Conservation (phyloP, 2,797 vertebrate species). For the Atherinosoma microstoma region DNA sequence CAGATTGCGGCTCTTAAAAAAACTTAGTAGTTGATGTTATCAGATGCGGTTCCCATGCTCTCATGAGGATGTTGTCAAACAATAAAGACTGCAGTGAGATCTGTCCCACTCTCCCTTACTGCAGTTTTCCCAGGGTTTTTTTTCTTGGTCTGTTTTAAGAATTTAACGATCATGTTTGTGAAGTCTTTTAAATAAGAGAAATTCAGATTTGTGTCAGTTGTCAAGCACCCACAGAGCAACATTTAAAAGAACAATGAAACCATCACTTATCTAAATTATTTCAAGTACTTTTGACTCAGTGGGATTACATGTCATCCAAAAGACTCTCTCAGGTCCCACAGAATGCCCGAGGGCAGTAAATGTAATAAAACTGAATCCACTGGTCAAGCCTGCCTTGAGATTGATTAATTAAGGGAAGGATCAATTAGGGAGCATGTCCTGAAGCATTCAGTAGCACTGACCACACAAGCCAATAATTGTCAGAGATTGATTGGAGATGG, state of each 20-base stretch:
- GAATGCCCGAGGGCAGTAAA: constrained; percentile 13
- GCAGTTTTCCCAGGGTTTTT: background rate
- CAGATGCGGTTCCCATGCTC: background rate
- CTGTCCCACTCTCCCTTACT: background rate
- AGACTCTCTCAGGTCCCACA: constrained; percentile 4
- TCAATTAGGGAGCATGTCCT: constrained; percentile 59
- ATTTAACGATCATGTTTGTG: background rate
- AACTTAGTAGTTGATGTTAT: background rate
- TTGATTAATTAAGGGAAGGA: constrained; percentile 58
- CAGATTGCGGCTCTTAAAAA: background rate
- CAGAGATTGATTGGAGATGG: constrained; percentile 46
- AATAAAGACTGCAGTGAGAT: background rate
- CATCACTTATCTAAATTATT: background rate
- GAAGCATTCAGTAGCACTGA: constrained; percentile 50
- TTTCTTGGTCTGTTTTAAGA: background rate
- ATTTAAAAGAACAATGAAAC: constrained; percentile 4
- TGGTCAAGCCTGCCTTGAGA: constrained; percentile 26
- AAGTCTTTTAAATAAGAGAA: background rate
- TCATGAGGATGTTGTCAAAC: background rate
- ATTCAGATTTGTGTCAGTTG: background rate
- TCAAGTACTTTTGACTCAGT: constrained; percentile 1
- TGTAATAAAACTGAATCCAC: constrained; percentile 18
- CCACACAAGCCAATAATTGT: constrained; percentile 62
- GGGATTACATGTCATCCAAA: constrained; percentile 9
- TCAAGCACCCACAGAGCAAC: background rate